Evolutionary conservation across 2,888 invertebrate genomes (phyloP).

Genomic region (Germaria angustata): DNA sequence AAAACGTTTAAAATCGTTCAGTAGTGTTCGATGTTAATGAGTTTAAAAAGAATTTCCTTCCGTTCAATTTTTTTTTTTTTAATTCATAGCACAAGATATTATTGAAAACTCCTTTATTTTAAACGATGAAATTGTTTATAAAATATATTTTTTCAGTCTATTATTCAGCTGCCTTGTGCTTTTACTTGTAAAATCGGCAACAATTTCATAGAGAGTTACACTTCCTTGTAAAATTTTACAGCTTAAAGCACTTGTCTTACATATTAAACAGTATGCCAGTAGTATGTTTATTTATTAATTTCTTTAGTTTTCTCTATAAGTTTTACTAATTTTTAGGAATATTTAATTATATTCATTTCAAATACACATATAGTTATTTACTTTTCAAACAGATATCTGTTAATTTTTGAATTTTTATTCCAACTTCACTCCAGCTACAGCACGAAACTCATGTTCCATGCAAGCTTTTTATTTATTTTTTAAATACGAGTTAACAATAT

Average conservation of each 20-base stretch:
- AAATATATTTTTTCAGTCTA: constrained; percentile 21
- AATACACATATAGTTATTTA: not conserved
- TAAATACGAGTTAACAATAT: constrained; percentile 27
- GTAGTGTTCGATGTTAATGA: not conserved
- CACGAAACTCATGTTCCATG: constrained; percentile 49
- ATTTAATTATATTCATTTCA: constrained; percentile 13
- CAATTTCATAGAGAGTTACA: constrained; percentile 36
- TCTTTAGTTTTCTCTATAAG: constrained; percentile 23
- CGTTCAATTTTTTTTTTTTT: not conserved
- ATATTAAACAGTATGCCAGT: constrained; percentile 9
- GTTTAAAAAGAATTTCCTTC: constrained; percentile 31
- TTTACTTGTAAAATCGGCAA: not conserved
- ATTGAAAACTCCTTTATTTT: constrained; percentile 20
- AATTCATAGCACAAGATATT: too few species aligned
- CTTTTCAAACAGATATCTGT: not conserved
- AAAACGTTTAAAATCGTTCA: constrained; percentile 2
- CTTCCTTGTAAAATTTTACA: constrained; percentile 57
- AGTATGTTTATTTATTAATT: constrained; percentile 5
- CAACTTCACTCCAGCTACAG: not conserved
- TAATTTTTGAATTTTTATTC: not conserved
- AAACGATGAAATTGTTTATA: constrained; percentile 21
- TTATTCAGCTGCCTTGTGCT: not conserved
- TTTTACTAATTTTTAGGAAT: constrained; percentile 26
- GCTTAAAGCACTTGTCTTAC: constrained; percentile 10
- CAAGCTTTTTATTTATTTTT: constrained; percentile 30